phyloP scores from a whole-genome alignment of 2,113 vertebrate genomes.

The Varanus salvator region DNA sequence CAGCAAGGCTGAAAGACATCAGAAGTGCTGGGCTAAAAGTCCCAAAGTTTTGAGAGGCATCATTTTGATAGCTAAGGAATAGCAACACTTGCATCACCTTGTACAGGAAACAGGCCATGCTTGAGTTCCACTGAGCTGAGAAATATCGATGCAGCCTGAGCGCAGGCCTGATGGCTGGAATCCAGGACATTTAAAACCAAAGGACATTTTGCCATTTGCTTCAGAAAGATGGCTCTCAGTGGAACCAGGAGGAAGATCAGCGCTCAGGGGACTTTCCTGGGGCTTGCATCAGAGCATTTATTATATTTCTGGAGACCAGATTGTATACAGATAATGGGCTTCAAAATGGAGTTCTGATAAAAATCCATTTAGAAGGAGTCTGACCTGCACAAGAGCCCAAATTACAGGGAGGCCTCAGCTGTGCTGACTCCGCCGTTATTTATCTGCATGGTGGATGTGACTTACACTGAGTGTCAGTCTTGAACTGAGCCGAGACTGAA shows the following conservation, averaged over 20 bases:
- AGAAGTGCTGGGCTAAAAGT: not conserved
- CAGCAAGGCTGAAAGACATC: not conserved
- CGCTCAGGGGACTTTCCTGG: not conserved
- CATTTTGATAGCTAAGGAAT: not conserved
- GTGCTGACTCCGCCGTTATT: conserved; percentile 66
- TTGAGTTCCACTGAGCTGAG: not conserved
- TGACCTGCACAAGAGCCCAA: conserved; percentile 39
- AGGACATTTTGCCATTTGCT: not conserved
- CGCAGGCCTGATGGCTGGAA: not conserved
- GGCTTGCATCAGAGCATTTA: not conserved
- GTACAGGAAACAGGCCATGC: not conserved
- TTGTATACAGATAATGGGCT: not conserved
- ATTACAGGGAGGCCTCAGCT: conserved; percentile 51
- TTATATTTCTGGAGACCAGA: not conserved
- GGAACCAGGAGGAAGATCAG: too few species aligned
- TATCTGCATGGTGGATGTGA: conserved; percentile 65
- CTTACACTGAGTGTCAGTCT: conserved; percentile 60
- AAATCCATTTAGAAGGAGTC: not conserved
- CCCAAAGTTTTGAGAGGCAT: not conserved
- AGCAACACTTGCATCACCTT: not conserved
- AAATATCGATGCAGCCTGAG: not conserved
- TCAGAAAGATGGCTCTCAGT: not conserved
- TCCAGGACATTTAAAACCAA: not conserved
- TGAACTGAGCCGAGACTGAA: conserved; percentile 31
- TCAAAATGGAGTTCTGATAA: conserved; percentile 26